These are phyloP conservation scores for Phasia obesa DNA, from an alignment of 2,888 invertebrate species.

Conservation along the genomic window DNA sequence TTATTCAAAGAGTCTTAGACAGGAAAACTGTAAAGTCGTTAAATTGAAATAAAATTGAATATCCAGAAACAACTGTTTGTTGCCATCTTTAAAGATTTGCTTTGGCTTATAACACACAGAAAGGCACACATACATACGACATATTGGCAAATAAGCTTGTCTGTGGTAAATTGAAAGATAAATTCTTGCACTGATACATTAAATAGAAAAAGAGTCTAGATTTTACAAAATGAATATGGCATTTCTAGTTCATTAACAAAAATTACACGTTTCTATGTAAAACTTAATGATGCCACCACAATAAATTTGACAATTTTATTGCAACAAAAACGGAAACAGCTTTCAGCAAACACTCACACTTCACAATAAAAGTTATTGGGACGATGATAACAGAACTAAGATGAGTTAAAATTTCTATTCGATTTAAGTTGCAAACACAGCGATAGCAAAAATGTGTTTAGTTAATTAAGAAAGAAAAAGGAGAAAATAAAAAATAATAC, in stretches of 20 bases:
- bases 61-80: neutral
- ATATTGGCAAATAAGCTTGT: conserved; percentile 10
- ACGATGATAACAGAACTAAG: conserved; percentile 47
- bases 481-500: neutral
- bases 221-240: conserved; percentile 52
- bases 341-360: conserved; percentile 43
- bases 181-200: conserved; percentile 5
- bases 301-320: conserved; percentile 63
- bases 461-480: neutral
- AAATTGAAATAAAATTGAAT: conserved; percentile 14
- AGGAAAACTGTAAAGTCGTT: conserved; percentile 38
- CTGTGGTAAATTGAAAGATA: conserved; percentile 49
- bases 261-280: conserved; percentile 37
- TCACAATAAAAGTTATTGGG: conserved; percentile 46
- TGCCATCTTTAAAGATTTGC: neutral
- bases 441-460: neutral
- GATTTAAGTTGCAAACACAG: neutral
- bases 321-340: conserved; percentile 56
- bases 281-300: conserved; percentile 53
- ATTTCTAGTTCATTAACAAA: conserved; percentile 68
- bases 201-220: conserved; percentile 1
- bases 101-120: neutral
- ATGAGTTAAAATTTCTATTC: conserved; percentile 5
- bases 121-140: neutral
- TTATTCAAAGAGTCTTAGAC: neutral